phyloP scores from a whole-genome alignment of 2,888 invertebrate genomes.

The Xestoiulus laeticollis region DNA sequence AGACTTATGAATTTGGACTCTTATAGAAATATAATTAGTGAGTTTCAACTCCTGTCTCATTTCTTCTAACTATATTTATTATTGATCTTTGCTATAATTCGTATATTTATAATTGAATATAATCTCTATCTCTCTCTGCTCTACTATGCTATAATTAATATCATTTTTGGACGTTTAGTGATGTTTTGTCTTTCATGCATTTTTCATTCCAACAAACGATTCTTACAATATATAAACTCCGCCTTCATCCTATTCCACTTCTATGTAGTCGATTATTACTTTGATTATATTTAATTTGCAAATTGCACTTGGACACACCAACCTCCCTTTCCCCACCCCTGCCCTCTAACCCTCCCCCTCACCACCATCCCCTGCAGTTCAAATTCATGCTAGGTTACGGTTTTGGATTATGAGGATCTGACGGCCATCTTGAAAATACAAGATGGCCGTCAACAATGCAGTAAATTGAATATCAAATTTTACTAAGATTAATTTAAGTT shows the following conservation, averaged over 20 bases:
- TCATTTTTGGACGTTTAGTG: conserved; percentile 46
- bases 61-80: conserved; percentile 40
- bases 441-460: not conserved
- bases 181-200: conserved; percentile 46
- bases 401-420: not conserved
- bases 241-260: conserved; percentile 30
- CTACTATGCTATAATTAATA: conserved; percentile 44
- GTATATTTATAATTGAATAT: conserved; percentile 47
- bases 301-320: conserved; percentile 18
- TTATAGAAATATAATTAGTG: conserved; percentile 39
- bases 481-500: not conserved
- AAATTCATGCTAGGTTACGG: not conserved
- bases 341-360: not conserved
- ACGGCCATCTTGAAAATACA: not conserved
- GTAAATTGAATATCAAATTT: not conserved
- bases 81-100: conserved; percentile 44
- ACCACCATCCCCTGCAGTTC: too few relatives aligned
- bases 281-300: conserved; percentile 6
- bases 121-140: conserved; percentile 48
- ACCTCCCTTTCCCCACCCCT: not conserved
- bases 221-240: conserved; percentile 31
- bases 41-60: conserved; percentile 38
- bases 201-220: conserved; percentile 7
- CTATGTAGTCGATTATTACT: conserved; percentile 28
- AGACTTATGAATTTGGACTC: conserved; percentile 34